Conservation (phyloP, 1,140 invertebrate species). For the Laupala kohalensis region DNA sequence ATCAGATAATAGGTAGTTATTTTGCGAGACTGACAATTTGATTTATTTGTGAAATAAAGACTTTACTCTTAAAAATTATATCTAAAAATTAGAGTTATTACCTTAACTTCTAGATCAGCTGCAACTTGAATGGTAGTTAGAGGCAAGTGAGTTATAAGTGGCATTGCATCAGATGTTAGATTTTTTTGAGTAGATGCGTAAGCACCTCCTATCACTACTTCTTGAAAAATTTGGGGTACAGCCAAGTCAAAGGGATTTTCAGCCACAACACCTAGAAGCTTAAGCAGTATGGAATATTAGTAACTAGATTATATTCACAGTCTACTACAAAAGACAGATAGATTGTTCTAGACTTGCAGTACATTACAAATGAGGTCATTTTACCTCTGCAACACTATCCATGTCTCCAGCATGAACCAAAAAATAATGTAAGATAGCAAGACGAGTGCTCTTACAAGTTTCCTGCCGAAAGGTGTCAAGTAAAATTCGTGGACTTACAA, state of each 20-base stretch:
- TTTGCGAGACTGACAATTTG: no score
- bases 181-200: slow-evolving; percentile 56
- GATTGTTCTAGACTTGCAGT: no score
- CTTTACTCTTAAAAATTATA: no score
- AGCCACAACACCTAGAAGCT: slow-evolving; percentile 34
- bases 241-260: slow-evolving; percentile 35
- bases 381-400: slow-evolving; percentile 51
- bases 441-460: slow-evolving; percentile 46
- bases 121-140: slow-evolving; percentile 44
- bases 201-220: slow-evolving; percentile 58
- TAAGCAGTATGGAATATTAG: slow-evolving; percentile 5
- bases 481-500: slow-evolving; percentile 44
- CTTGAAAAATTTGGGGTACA: slow-evolving; percentile 52
- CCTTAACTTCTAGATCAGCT: slow-evolving; percentile 34
- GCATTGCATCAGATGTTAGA: slow-evolving; percentile 49
- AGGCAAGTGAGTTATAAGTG: slow-evolving; percentile 51
- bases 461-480: slow-evolving; percentile 52
- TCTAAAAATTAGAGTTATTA: slow-evolving; percentile 19
- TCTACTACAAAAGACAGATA: no score
- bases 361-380: neutral
- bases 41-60: neutral
- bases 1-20: no score
- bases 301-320: no score
- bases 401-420: slow-evolving; percentile 56
- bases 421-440: slow-evolving; percentile 67